Conservation (phyloP, 2,113 vertebrate genomes). For the Nerophis ophidion region DNA sequence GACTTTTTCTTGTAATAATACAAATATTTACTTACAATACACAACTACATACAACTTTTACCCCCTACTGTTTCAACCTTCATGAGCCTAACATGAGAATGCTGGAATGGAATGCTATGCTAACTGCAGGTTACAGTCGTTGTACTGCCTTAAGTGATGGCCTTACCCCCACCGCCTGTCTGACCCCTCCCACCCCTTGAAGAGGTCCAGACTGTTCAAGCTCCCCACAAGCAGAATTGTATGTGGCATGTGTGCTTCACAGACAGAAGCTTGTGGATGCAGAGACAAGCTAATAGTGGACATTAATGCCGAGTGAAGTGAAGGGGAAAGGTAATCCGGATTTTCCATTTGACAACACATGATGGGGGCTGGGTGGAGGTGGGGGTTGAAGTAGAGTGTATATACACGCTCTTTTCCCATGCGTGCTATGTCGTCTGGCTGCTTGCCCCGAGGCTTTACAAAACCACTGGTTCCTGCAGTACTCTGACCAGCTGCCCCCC, state of each 20-base stretch:
- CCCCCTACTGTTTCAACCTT: too few relatives aligned
- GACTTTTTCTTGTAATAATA: too few relatives aligned
- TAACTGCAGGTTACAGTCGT: too few relatives aligned
- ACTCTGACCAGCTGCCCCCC: slow-evolving; percentile 53
- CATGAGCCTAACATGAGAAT: too few relatives aligned
- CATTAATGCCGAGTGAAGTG: slow-evolving; percentile 56
- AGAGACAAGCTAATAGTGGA: slow-evolving; percentile 56
- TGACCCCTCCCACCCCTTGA: too few relatives aligned
- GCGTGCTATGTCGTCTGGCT: slow-evolving; percentile 34
- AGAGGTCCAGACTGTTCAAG: too few relatives aligned
- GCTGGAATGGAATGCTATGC: too few relatives aligned
- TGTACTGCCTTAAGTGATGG: too few relatives aligned
- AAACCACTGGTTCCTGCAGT: slow-evolving; percentile 58
- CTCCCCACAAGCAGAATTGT: slow-evolving; percentile 21
- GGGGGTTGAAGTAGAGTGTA: neutral
- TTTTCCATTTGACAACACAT: slow-evolving; percentile 65
- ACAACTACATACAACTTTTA: too few relatives aligned
- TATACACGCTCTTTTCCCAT: too few relatives aligned
- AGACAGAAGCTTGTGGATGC: slow-evolving; percentile 25
- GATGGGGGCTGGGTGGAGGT: slow-evolving; percentile 5
- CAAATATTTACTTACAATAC: too few relatives aligned
- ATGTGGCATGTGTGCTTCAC: slow-evolving; percentile 43
- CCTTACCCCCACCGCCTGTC: too few relatives aligned
- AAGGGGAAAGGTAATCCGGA: slow-evolving; percentile 58
- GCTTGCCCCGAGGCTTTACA: slow-evolving; percentile 47